Percentiles rank a stretch among this genome's conserved stretches.
phyloP scores from a whole-genome alignment of 2,113 vertebrate species.

The Paradisaea rubra region DNA sequence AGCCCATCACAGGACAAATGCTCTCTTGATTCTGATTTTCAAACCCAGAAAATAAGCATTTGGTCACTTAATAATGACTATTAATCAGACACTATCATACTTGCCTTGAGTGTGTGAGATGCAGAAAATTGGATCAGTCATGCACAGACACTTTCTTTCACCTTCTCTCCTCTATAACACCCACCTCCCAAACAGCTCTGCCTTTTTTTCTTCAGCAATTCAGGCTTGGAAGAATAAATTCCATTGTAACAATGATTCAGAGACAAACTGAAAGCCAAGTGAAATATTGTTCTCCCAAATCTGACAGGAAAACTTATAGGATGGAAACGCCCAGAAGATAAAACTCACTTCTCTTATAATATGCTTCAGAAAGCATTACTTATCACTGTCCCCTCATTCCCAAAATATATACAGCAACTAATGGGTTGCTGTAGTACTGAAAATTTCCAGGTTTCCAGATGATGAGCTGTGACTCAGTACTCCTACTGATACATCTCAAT shows the following conservation, averaged over 20 bases:
- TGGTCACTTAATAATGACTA: neutral
- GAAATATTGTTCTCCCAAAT: conserved; percentile 40
- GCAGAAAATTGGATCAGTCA: neutral
- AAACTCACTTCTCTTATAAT: conserved; percentile 24
- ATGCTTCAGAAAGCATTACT: conserved; percentile 17
- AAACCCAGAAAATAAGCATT: neutral
- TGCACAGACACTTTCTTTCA: neutral
- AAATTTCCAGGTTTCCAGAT: conserved; percentile 52
- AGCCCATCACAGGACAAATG: neutral
- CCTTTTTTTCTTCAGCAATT: neutral
- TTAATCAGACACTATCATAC: neutral
- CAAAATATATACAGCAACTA: conserved; percentile 19
- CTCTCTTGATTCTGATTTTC: neutral
- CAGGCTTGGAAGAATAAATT: conserved; percentile 38
- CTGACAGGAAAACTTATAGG: conserved; percentile 24
- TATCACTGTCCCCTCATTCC: conserved; percentile 36
- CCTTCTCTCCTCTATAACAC: neutral
- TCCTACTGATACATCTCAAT: conserved; percentile 14
- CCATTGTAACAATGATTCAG: conserved; percentile 47
- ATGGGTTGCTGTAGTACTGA: conserved; percentile 20
- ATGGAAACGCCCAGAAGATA: conserved; percentile 43
- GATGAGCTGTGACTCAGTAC: conserved; percentile 55
- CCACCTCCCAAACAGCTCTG: neutral
- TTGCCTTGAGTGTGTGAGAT: neutral
- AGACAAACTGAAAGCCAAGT: conserved; percentile 44